A percentile compares a stretch with the other conserved stretches of the same genome.
Evolutionary conservation across 2,888 invertebrate species (phyloP).

Genomic region (Conomelus anceps): DNA sequence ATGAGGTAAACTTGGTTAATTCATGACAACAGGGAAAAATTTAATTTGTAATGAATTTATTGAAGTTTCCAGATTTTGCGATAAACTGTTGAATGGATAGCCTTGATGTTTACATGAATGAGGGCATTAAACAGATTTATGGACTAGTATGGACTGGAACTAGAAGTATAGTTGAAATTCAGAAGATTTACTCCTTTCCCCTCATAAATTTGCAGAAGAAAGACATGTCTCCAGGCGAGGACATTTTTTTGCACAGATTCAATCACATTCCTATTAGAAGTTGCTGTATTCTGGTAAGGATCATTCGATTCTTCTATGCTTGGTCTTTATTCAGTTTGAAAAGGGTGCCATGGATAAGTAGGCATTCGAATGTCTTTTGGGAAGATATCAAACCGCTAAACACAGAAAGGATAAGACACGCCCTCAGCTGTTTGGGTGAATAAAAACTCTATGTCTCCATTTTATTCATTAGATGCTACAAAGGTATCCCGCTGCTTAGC

Average conservation of each 20-base stretch:
- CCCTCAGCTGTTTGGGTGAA: slow-evolving; percentile 6
- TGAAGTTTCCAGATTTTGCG: too few species aligned
- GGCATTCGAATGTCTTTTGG: not conserved
- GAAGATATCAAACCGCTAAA: not conserved
- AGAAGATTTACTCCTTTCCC: too few species aligned
- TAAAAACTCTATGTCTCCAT: slow-evolving; percentile 18
- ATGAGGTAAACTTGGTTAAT: too few species aligned
- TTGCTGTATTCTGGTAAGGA: not conserved
- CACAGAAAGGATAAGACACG: not conserved
- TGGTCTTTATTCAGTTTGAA: not conserved
- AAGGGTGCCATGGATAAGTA: not conserved
- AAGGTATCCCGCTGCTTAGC: slow-evolving; percentile 13
- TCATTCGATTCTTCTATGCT: not conserved
- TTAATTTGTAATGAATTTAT: too few species aligned
- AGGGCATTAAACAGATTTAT: too few species aligned
- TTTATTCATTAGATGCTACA: slow-evolving; percentile 12
- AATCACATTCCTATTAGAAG: not conserved
- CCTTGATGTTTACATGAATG: too few species aligned
- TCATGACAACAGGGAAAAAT: too few species aligned
- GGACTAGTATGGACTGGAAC: too few species aligned
- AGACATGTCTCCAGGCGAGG: too few species aligned
- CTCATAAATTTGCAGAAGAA: too few species aligned
- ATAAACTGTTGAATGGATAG: too few species aligned
- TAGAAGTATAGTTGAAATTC: too few species aligned
- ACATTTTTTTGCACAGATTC: not conserved